A percentile compares a stretch with the other conserved stretches of the same genome.
These are phyloP conservation scores for Drosophila suzukii DNA, from an alignment of 1,140 invertebrate genomes.

Conservation along the genomic window DNA sequence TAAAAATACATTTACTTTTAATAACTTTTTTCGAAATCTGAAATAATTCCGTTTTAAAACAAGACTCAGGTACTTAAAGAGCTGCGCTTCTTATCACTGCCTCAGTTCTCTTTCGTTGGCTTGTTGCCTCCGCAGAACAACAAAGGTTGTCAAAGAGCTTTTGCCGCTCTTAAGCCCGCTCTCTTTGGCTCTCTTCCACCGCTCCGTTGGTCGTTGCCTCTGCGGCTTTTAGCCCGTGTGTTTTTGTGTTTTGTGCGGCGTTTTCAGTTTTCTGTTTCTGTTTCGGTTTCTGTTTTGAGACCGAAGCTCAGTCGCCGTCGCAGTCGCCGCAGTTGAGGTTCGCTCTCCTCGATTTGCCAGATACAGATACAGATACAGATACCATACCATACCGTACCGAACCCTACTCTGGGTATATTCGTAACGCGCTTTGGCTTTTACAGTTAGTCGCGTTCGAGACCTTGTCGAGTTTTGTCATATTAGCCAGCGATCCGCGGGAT, in stretches of 20 bases:
- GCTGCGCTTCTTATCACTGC: conserved; percentile 14
- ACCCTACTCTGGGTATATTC: conserved; percentile 74
- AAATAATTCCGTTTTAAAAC: neutral
- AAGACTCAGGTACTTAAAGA: neutral
- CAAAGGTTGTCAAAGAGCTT: conserved; percentile 41
- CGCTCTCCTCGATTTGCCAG: conserved; percentile 18
- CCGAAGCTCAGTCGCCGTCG: conserved; percentile 46
- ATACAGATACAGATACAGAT: conserved; percentile 18
- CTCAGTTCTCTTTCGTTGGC: conserved; percentile 13
- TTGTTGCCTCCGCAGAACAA: conserved; percentile 27
- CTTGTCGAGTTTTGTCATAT: conserved; percentile 84
- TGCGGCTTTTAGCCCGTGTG: conserved; percentile 27
- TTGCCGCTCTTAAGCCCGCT: conserved; percentile 24
- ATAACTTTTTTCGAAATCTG: neutral
- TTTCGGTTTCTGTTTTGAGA: conserved; percentile 15
- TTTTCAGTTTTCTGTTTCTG: conserved; percentile 43
- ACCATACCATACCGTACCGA: conserved; percentile 7
- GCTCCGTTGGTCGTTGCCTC: conserved; percentile 21
- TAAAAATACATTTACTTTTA: neutral
- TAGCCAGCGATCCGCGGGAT: conserved; percentile 62
- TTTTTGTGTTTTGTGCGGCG: conserved; percentile 35
- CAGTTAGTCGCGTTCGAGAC: conserved; percentile 84
- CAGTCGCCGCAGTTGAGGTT: conserved; percentile 48
- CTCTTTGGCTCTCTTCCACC: conserved; percentile 11
- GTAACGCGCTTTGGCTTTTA: conserved; percentile 83